These are phyloP conservation scores for Amphimedon queenslandica DNA, from an alignment of 37 sponge, comb jelly and placozoan species.

Conservation along the genomic window DNA sequence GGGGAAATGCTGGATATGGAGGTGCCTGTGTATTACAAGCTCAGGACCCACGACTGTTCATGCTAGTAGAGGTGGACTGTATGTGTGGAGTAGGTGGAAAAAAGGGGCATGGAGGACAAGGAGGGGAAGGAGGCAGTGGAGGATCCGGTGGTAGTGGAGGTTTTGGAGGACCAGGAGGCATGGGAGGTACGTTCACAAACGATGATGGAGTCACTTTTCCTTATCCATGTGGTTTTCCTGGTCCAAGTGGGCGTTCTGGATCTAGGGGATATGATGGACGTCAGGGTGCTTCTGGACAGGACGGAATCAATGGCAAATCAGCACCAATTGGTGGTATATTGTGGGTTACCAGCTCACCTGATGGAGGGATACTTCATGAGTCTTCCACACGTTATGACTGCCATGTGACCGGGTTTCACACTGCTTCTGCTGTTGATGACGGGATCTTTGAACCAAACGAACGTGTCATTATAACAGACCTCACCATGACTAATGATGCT, in stretches of 20 bases:
- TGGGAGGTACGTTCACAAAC: constrained; percentile 14
- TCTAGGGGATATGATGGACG: constrained; percentile 4
- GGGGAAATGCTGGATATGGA: constrained; percentile 63
- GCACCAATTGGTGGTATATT: constrained; percentile 43
- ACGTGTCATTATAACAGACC: constrained; percentile 32
- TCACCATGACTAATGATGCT: constrained; percentile 49
- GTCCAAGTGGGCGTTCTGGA: constrained; percentile 12
- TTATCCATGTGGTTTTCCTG: constrained; percentile 7
- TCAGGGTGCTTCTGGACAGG: constrained; percentile 1
- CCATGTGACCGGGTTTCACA: constrained; percentile 8
- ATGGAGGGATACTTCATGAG: constrained; percentile 24
- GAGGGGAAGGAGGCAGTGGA: constrained; percentile 52
- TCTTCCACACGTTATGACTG: constrained; percentile 45
- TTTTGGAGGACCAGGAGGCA: constrained; percentile 35
- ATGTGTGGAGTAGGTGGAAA: constrained; percentile 36
- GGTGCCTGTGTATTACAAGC: constrained; percentile 46
- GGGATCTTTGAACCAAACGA: constrained; percentile 84
- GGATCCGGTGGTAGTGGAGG: constrained; percentile 60
- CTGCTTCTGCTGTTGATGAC: constrained; percentile 54
- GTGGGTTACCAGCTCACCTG: constrained; percentile 34
- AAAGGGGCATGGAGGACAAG: constrained; percentile 40
- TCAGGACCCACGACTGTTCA: constrained; percentile 45
- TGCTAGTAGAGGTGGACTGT: constrained; percentile 74
- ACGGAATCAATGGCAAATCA: constrained; percentile 32
- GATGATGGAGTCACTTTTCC: constrained; percentile 21